Percentiles rank a stretch among this genome's conserved stretches.
Conservation (phyloP, 2,797 vertebrate species). For the Ataeniobius toweri region DNA sequence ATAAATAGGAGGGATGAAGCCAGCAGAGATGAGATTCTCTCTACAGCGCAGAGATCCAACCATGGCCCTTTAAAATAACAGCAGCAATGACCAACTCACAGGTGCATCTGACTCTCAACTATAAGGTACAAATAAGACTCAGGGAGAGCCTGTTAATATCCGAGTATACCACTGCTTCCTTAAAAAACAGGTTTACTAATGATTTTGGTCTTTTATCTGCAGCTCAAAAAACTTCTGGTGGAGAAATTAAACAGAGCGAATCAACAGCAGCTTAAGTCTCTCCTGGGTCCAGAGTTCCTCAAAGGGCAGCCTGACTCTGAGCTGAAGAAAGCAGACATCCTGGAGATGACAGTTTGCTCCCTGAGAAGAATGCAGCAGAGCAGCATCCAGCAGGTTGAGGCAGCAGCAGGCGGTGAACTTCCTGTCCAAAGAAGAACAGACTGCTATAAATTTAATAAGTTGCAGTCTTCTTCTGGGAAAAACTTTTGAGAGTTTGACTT, state of each 20-base stretch:
- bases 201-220: conserved; percentile 37
- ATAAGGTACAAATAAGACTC: conserved; percentile 40
- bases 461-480: conserved; percentile 49
- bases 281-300: conserved; percentile 80
- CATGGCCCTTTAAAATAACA: conserved; percentile 78
- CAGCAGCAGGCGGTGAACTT: conserved; percentile 33
- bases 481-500: conserved; percentile 43
- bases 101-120: conserved; percentile 62
- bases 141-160: no score
- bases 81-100: conserved; percentile 54
- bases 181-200: conserved; percentile 25
- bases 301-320: conserved; percentile 78
- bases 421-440: conserved; percentile 53
- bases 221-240: conserved; percentile 83
- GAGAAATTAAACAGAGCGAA: conserved; percentile 81
- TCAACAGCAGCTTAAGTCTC: conserved; percentile 81
- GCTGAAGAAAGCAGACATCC: conserved; percentile 83
- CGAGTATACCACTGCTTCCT: no score
- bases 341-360: conserved; percentile 82
- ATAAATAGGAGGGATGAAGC: conserved; percentile 81
- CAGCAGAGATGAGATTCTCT: conserved; percentile 69
- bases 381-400: conserved; percentile 8
- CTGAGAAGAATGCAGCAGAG: conserved; percentile 60
- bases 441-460: conserved; percentile 54
- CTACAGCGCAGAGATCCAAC: conserved; percentile 66